Evolutionary conservation across 2,113 vertebrate genomes (phyloP).

Genomic region (Phylloscopus trochiloides): DNA sequence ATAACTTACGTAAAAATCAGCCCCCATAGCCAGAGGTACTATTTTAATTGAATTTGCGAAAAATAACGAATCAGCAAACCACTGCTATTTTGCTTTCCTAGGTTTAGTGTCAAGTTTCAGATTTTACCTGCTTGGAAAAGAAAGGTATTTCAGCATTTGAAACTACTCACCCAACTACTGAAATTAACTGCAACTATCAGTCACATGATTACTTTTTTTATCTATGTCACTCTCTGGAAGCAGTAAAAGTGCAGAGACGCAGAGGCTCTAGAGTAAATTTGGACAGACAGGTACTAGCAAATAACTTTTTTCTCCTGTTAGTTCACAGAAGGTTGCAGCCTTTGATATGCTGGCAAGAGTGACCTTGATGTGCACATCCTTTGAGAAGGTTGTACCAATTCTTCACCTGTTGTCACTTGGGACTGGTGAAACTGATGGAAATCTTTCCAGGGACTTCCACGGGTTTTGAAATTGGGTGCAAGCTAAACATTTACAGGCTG

Average conservation of each 20-base stretch:
- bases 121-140: not conserved
- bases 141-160: not conserved
- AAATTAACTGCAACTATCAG: not conserved
- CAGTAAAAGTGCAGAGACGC: not conserved
- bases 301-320: not conserved
- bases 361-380: not conserved
- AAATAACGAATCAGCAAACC: not conserved
- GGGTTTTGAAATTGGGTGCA: not conserved
- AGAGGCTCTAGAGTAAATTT: not conserved
- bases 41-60: not conserved
- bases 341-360: not conserved
- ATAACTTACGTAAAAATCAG: not conserved
- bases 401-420: not conserved
- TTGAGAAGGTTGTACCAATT: not conserved
- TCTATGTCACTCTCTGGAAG: not conserved
- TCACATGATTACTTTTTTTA: not conserved
- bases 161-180: not conserved
- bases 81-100: not conserved
- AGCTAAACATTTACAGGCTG: not conserved
- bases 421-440: not conserved
- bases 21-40: not conserved
- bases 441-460: not conserved
- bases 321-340: not conserved
- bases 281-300: not conserved
- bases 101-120: not conserved